Evolutionary conservation across 2,113 vertebrate genomes (phyloP), one percentile per base, ranked within the genome.

Genomic region (Platysternon megacephalum): DNA sequence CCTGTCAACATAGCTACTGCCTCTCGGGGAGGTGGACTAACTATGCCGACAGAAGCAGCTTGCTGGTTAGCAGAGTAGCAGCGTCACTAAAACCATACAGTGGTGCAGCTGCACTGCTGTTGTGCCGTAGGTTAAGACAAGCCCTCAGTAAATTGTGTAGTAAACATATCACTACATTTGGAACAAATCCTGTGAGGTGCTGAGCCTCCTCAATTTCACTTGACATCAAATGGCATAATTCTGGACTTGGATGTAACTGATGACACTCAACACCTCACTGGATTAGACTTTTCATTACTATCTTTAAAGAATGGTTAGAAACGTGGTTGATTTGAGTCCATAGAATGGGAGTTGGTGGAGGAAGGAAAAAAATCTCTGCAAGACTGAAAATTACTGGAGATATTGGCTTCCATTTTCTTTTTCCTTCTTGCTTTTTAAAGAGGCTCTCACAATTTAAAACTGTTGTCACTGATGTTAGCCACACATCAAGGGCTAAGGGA

Each of bases 401-500:
- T 49, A n/a, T 78, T 93, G 94, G 55, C 79, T 97, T 88, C 93
- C 86, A 83, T 89, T 79, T 89, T 39, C 65, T 87, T 68, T 61
- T 48, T 84, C 87, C 84, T 84, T 94, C 87, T 94, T 89, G 51
- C 81, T 89, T 51, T 89, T 84, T 72, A 87, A 91, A 96, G 88
- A 95, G 86, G 39, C 55, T 93, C 89, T 80, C 55, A 55, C 86
- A 82, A 88, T 96, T 89, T 94, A 74, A 95, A 92, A 86, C 90
- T 91, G 87, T 94, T 95, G 89, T 46, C 82, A 79, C 61, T 88
- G 79, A 74, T 89, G 46, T 82, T 93, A 85, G 58, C 88, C 55
- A n/a, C 55, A 16, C 94, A 84, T 93, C 51, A 26, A 68, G 76
- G 79, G 74, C 90, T 94, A 49, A 1, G 19, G 46, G 83, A 93